Percentiles rank a stretch among this genome's conserved stretches.
Conservation (phyloP, 2,113 vertebrate genomes). For the Cynocephalus volans region DNA sequence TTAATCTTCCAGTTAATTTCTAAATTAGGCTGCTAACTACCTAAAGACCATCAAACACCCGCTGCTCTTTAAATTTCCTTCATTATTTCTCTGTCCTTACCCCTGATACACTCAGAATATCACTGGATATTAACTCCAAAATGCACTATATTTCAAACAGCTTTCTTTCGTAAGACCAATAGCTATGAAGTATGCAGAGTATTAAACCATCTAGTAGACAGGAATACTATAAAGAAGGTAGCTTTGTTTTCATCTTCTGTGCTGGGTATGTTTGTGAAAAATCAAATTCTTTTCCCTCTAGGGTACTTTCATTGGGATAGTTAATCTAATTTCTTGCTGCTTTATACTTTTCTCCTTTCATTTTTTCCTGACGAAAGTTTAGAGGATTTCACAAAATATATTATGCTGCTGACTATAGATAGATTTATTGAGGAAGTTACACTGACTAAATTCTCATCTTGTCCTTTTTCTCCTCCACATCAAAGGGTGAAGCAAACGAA, state of each 20-base stretch:
- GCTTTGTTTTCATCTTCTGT: constrained; percentile 53
- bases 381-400: constrained; percentile 58
- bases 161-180: neutral
- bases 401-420: constrained; percentile 3
- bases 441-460: constrained; percentile 66
- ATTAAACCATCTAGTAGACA: neutral
- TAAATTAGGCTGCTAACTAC: constrained; percentile 48
- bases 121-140: neutral
- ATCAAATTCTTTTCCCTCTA: constrained; percentile 49
- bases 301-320: constrained; percentile 4
- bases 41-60: neutral
- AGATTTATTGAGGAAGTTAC: constrained; percentile 65
- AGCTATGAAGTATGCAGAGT: neutral
- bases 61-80: neutral
- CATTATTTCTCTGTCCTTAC: neutral
- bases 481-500: constrained; percentile 51
- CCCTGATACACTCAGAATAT: neutral
- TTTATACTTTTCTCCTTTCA: constrained; percentile 50
- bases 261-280: constrained; percentile 29
- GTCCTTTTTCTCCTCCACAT: constrained; percentile 47
- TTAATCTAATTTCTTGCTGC: constrained; percentile 63
- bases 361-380: constrained; percentile 56
- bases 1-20: constrained; percentile 60
- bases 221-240: neutral
- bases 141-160: neutral